Percentiles rank a stretch among this genome's conserved stretches.
phyloP scores from a whole-genome alignment of 2,113 vertebrate genomes.

The Isichthys henryi region DNA sequence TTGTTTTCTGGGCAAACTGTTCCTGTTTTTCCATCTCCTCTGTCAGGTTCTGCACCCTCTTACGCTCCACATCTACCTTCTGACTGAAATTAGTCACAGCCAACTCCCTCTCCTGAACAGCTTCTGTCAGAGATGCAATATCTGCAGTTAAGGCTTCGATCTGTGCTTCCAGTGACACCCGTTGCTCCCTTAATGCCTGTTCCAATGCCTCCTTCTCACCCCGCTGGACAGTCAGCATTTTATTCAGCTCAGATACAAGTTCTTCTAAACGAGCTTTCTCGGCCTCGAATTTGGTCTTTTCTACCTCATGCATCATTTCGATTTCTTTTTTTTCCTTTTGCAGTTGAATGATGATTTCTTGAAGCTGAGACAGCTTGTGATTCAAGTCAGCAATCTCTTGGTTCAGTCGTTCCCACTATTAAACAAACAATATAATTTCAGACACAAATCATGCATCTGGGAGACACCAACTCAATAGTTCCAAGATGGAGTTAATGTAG shows the following conservation, averaged over 20 bases:
- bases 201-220: slow-evolving; percentile 56
- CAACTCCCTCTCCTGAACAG: slow-evolving; percentile 54
- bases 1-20: slow-evolving; percentile 23
- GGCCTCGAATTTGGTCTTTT: slow-evolving; percentile 47
- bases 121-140: slow-evolving; percentile 45
- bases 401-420: slow-evolving; percentile 66
- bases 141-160: slow-evolving; percentile 56
- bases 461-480: background rate
- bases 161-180: slow-evolving; percentile 44
- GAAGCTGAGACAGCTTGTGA: slow-evolving; percentile 45
- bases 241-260: slow-evolving; percentile 54
- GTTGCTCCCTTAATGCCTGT: slow-evolving; percentile 44
- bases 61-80: slow-evolving; percentile 41
- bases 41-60: slow-evolving; percentile 29
- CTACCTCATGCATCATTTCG: slow-evolving; percentile 37
- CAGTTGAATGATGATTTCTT: slow-evolving; percentile 42
- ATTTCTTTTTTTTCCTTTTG: slow-evolving; percentile 49
- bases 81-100: slow-evolving; percentile 45
- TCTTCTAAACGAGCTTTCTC: slow-evolving; percentile 57
- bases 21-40: slow-evolving; percentile 44
- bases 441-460: background rate
- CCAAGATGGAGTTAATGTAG: background rate
- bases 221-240: slow-evolving; percentile 46
- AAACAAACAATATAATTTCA: background rate
- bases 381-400: slow-evolving; percentile 58